Evolutionary conservation across 2,888 invertebrate genomes (phyloP), one percentile per base, ranked within the genome.

Genomic region (Pachydiplax longipennis): DNA sequence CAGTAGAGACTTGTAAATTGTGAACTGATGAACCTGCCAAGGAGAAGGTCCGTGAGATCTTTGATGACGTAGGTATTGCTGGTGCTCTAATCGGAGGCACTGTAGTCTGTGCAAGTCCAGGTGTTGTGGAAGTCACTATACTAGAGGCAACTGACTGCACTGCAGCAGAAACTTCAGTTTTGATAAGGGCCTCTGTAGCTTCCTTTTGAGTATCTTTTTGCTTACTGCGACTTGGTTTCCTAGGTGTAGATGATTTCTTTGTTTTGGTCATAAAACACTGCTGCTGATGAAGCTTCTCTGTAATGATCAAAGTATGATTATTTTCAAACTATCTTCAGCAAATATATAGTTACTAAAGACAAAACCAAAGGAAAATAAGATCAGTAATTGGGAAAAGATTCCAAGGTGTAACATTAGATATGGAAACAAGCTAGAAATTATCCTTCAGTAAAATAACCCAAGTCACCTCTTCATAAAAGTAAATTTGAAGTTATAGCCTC

Each of bases 201-300:
- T 82, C 61, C 65, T 83, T 58, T 48, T 83, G 81, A 44, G 83
- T 40, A 80, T 90, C 91, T 37, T 95, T 95, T 8, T 94, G 93
- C 92, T 94, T 94, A 81, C 93, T 94, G 81, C 90, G 65, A 37
- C 90, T 91, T 10, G 80, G 87, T 48, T 91, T 91, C n/a, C 91
- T 65, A 2, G 90, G 91, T 10, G 81, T 91, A 31, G 91, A 87
- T 13, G 90, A 82, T 18, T 90, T 83, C 83, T 92, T 93, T 31
- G 92, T 92, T 92, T 96, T 96, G 44, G 95, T 95, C 91, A 95
- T 94, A 53, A 95, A 95, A 93, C 96, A 96, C 91, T 95, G 95
- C 92, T 96, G 96, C 91, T 96, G 96, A 93, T 97, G 96, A 92
- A 96, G 95, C 92, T 96, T 94, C 93, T 97, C 96, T 94, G 91